Base-by-base conservation (phyloP, 2,797 vertebrate species). In the Falco berigora region DNA sequence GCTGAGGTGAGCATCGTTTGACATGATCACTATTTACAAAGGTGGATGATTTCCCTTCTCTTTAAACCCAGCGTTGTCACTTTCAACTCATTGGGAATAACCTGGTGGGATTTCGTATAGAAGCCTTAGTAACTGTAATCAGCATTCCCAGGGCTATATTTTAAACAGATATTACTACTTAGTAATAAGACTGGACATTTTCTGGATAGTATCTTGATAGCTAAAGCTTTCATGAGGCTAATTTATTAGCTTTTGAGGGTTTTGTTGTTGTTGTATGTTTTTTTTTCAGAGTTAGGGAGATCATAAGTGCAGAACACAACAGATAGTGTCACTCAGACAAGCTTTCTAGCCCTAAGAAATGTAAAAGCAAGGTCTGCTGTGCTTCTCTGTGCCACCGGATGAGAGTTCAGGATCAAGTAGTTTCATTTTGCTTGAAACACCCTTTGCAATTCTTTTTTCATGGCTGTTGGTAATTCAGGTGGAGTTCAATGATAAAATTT, bases 1-100 rank as follows among this genome's bases (percentile, higher is more conserved):
- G 99, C 99, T 4, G 99, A 99, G 99, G 99, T 99, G 75, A 76
- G 97, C 46, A 40, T 34, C 22, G 4, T 42, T 42, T 44, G 13
- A 13, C 15, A 1, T 16, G 6, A 9, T 25, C 62, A 53, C 10
- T 50, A 4, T 55, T 42, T 23, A 28, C 40, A 30, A 23, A 53
- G 4, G 3, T 24, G 30, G 9, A 27, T 2, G 0, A 28, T 72
- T 44, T 34, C 10, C 38, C 9, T 86, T 46, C 53, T 24, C 10
- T 86, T 86, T 73, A 61, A 75, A 25, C 30, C n/a, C 49, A 27
- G 4, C 17, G 7, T 32, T 78, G 38, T 59, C 30, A 10, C 44
- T 83, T 67, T 49, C 14, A 8, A 8, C 62, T 81, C 15, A 1
- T 3, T 44, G 62, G 52, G 53, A 47, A 77, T 61, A 40, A 58